Percentiles rank a stretch among this genome's conserved stretches.
Evolutionary conservation across 2,797 vertebrate genomes (phyloP).

Genomic region (Gambusia yucatana): DNA sequence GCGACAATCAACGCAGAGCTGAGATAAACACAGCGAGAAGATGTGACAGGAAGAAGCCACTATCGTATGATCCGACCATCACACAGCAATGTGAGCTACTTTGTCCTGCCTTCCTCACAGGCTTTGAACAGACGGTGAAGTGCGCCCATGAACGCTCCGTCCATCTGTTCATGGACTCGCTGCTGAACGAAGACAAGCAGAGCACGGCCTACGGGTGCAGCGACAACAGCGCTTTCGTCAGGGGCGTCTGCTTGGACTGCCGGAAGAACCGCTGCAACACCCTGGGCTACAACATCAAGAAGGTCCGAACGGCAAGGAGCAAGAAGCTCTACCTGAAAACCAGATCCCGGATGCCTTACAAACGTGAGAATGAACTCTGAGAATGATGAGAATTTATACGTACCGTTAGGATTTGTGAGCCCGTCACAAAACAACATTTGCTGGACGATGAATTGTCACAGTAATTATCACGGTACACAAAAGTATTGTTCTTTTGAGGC

Average conservation of each 20-base stretch:
- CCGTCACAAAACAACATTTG: too few species aligned
- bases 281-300: conserved; percentile 88
- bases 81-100: neutral
- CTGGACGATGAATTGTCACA: too few species aligned
- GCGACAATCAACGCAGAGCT: conserved; percentile 47
- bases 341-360: conserved; percentile 87
- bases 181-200: conserved; percentile 85
- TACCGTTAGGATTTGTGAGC: neutral
- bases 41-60: conserved; percentile 44
- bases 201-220: conserved; percentile 90
- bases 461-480: too few species aligned
- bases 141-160: conserved; percentile 94
- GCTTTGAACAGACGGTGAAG: conserved; percentile 88
- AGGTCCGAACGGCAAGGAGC: conserved; percentile 64
- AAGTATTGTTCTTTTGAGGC: too few species aligned
- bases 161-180: conserved; percentile 93
- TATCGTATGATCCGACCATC: conserved; percentile 19
- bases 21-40: conserved; percentile 47
- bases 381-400: neutral
- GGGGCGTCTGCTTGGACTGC: conserved; percentile 90
- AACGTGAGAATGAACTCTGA: conserved; percentile 78
- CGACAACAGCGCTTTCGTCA: conserved; percentile 86
- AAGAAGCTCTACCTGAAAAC: conserved; percentile 89
- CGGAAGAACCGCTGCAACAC: conserved; percentile 89
- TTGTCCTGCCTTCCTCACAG: conserved; percentile 47